A percentile compares a stretch with the other conserved stretches of the same genome.
Evolutionary conservation across 2,113 vertebrate genomes (phyloP).

Genomic region (Axis porcinus): DNA sequence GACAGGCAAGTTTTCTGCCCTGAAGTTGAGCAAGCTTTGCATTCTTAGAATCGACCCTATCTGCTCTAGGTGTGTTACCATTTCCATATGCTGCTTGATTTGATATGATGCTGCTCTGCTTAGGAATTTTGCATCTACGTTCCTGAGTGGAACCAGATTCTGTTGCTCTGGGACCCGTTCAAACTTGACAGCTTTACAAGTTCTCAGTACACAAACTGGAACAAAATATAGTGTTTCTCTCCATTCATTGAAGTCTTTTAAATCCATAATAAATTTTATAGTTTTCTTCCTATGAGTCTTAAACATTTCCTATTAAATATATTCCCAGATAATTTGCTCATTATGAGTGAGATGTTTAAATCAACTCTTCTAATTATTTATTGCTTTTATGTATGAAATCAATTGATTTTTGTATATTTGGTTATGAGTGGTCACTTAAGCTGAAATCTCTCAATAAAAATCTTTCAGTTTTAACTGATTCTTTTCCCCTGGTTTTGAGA

Average conservation of each 20-base stretch:
- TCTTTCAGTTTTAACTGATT: background rate
- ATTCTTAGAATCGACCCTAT: background rate
- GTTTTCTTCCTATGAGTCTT: background rate
- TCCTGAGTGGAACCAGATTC: background rate
- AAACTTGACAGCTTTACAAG: constrained; percentile 1
- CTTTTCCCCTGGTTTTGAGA: background rate
- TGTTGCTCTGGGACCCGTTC: background rate
- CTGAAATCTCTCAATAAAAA: background rate
- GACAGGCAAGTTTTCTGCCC: background rate
- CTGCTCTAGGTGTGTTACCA: background rate
- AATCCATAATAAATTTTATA: background rate
- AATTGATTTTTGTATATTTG: constrained; percentile 9
- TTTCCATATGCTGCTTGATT: background rate
- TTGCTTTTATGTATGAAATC: background rate
- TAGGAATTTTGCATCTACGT: background rate
- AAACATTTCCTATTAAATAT: constrained; percentile 20
- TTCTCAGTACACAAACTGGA: background rate
- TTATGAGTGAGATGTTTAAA: background rate
- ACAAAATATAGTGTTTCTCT: background rate
- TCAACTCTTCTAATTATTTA: background rate
- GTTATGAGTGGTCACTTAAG: background rate
- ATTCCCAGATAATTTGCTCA: constrained; percentile 27
- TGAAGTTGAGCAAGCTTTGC: background rate
- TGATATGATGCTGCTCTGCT: constrained; percentile 7
- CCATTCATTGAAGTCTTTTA: background rate